Evolutionary conservation across 1,140 invertebrate genomes (phyloP).

Genomic region (Oreohelix idahoensis): DNA sequence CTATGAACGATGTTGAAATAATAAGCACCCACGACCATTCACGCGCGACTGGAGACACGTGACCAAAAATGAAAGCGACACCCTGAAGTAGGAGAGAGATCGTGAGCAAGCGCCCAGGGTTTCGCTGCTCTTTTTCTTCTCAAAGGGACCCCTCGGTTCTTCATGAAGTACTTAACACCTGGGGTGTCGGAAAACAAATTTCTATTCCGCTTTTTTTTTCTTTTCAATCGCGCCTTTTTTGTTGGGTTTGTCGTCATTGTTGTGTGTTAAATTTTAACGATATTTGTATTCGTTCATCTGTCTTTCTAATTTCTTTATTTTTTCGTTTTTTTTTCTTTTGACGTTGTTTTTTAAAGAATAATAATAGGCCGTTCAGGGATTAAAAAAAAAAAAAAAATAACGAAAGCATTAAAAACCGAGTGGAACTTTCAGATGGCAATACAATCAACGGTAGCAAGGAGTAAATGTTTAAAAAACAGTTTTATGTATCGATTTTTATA

Average conservation of each 20-base stretch:
- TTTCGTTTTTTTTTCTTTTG: background rate
- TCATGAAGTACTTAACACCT: conserved; percentile 6
- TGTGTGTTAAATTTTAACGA: background rate
- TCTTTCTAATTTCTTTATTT: background rate
- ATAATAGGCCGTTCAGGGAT: background rate
- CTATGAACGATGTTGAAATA: background rate
- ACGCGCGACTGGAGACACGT: background rate
- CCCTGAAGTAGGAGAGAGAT: background rate
- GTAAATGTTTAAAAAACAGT: no score
- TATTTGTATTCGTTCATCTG: background rate
- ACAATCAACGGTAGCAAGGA: no score
- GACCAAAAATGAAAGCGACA: background rate
- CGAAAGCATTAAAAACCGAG: background rate
- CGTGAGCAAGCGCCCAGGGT: background rate
- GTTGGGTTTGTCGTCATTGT: background rate
- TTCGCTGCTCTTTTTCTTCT: background rate
- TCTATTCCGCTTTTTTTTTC: background rate
- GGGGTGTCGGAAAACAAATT: background rate
- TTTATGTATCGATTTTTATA: no score
- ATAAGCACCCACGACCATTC: background rate
- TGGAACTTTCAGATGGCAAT: no score
- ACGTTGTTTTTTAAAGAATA: background rate
- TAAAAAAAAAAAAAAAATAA: background rate
- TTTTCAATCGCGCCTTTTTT: background rate
- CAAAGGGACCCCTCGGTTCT: background rate